Conservation (phyloP, 2,888 invertebrate genomes). For the Ormyrus rosae region DNA sequence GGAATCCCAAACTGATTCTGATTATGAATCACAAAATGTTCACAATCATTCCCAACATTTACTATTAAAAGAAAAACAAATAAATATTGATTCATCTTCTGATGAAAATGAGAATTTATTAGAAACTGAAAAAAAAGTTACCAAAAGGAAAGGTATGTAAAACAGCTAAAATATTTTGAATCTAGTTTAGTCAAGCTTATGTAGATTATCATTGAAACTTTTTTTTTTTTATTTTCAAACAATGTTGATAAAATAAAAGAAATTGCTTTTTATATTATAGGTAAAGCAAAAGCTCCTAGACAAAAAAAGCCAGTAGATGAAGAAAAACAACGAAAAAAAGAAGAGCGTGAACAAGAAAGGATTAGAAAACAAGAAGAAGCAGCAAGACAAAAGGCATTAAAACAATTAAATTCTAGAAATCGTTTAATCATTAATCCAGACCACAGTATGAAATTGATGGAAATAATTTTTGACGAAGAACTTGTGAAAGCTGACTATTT, state of each 20-base stretch:
- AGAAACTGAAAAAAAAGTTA: conserved; percentile 5
- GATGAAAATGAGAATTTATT: conserved; percentile 23
- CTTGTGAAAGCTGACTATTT: conserved; percentile 59
- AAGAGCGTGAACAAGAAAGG: conserved; percentile 28
- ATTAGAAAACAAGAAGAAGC: conserved; percentile 52
- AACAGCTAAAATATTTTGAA: background rate
- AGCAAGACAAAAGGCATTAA: conserved; percentile 62
- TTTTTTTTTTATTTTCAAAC: background rate
- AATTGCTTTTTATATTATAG: conserved; percentile 3
- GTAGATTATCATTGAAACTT: background rate
- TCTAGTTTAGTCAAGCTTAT: background rate
- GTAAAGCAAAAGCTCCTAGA: conserved; percentile 13
- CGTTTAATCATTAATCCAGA: conserved; percentile 65
- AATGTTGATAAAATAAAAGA: background rate
- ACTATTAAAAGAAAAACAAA: conserved; percentile 9
- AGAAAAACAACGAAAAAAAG: conserved; percentile 30
- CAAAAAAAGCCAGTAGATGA: conserved; percentile 21
- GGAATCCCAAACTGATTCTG: conserved; percentile 38
- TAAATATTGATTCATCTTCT: conserved; percentile 27
- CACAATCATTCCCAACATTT: conserved; percentile 38
- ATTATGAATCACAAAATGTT: conserved; percentile 56
- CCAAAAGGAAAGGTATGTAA: conserved; percentile 18
- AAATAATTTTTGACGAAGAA: conserved; percentile 65
- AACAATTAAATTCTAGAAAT: conserved; percentile 60
- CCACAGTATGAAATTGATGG: conserved; percentile 67